Evolutionary conservation across 1,140 invertebrate genomes (phyloP).

Genomic region (Pseudomyrmex dendroicus): DNA sequence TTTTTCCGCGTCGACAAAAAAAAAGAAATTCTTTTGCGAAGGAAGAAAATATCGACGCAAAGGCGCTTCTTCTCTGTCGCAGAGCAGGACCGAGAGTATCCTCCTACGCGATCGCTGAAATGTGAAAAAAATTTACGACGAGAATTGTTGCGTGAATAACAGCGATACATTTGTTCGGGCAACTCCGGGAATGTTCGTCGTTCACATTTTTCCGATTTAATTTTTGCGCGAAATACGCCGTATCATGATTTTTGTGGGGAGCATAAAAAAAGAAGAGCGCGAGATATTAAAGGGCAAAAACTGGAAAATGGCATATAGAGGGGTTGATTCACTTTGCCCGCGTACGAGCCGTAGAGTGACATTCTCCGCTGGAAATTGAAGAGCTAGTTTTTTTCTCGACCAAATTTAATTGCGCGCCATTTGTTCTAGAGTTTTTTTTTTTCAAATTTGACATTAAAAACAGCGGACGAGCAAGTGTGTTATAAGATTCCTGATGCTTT

Average conservation of each 20-base stretch:
- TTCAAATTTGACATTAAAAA: not conserved
- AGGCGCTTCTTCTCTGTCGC: not conserved
- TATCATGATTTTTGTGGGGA: slow-evolving; percentile 6
- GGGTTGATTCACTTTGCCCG: slow-evolving; percentile 46
- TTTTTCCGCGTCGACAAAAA: slow-evolving; percentile 22
- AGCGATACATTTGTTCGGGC: not conserved
- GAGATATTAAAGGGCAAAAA: slow-evolving; percentile 44
- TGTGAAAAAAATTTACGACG: not conserved
- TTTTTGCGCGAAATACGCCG: slow-evolving; percentile 5
- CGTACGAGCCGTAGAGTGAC: slow-evolving; percentile 6
- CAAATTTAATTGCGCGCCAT: slow-evolving; percentile 38
- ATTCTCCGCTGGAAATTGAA: slow-evolving; percentile 35
- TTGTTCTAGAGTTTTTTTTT: not conserved
- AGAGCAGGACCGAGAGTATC: not conserved
- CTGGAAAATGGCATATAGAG: slow-evolving; percentile 44
- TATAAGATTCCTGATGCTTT: too few relatives aligned
- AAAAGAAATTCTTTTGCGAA: slow-evolving; percentile 5
- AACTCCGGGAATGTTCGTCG: not conserved
- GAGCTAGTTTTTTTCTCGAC: slow-evolving; percentile 13
- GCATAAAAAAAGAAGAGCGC: not conserved
- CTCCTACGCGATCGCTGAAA: not conserved
- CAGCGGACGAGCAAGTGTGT: too few relatives aligned
- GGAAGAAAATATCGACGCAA: slow-evolving; percentile 32
- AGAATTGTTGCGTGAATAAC: slow-evolving; percentile 5
- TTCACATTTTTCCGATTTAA: not conserved